Evolutionary conservation across 2,113 vertebrate species (phyloP).

Genomic region (Chascanopsetta lugubris): DNA sequence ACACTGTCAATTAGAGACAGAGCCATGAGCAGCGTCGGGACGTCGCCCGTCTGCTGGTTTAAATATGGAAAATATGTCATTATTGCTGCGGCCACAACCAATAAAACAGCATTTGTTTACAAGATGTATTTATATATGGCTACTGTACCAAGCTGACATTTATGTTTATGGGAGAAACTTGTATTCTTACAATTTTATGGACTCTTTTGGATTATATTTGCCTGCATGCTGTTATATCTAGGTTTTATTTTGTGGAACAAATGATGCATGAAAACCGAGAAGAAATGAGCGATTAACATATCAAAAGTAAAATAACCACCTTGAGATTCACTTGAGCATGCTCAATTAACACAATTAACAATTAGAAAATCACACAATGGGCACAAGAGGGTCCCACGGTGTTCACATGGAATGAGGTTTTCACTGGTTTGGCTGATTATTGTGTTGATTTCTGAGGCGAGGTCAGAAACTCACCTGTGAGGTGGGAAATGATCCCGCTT

Average conservation of each 20-base stretch:
- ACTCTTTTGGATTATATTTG: slow-evolving; percentile 2
- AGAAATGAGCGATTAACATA: background rate
- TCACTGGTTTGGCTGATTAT: slow-evolving; percentile 43
- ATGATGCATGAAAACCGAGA: background rate
- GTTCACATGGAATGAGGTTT: slow-evolving; percentile 10
- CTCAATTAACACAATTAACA: slow-evolving; percentile 18
- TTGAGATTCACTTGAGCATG: slow-evolving; percentile 12
- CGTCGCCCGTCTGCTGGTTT: slow-evolving; percentile 19
- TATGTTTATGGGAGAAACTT: background rate
- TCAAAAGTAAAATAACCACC: slow-evolving; percentile 36
- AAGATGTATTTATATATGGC: slow-evolving; percentile 1
- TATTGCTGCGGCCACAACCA: background rate
- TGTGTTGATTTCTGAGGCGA: slow-evolving; percentile 45
- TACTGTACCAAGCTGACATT: background rate
- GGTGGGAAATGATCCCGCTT: slow-evolving; percentile 52
- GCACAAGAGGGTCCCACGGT: background rate
- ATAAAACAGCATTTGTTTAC: background rate
- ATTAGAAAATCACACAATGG: slow-evolving; percentile 5
- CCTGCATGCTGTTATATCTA: slow-evolving; percentile 9
- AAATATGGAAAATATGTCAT: slow-evolving; percentile 21
- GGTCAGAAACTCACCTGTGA: slow-evolving; percentile 63
- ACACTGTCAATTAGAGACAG: slow-evolving; percentile 40
- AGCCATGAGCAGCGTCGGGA: background rate
- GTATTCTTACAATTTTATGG: background rate
- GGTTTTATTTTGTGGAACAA: slow-evolving; percentile 23